Percentiles rank a stretch among this genome's conserved stretches.
Evolutionary conservation across 2,797 vertebrate species (phyloP).

Genomic region (Chelon auratus): DNA sequence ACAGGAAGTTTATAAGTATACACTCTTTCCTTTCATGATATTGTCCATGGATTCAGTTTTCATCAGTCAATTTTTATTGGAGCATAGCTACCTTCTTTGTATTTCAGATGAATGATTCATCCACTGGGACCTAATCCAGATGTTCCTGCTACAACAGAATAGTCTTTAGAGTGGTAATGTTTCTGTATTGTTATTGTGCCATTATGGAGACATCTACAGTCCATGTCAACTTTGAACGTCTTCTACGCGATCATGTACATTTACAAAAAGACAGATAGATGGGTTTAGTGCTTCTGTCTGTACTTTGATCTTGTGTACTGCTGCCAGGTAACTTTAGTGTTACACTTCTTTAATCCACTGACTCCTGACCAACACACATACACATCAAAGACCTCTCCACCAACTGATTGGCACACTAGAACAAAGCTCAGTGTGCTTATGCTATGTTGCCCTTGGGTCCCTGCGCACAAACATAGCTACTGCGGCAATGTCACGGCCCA

Average conservation of each 20-base stretch:
- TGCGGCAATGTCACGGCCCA: not conserved
- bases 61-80: too few species aligned
- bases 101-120: not conserved
- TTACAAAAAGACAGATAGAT: conserved; percentile 1
- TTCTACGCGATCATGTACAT: conserved; percentile 28
- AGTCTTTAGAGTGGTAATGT: not conserved
- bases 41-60: too few species aligned
- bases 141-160: not conserved
- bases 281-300: conserved; percentile 14
- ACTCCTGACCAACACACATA: conserved; percentile 22
- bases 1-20: too few species aligned
- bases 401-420: conserved; percentile 46
- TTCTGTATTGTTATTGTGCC: not conserved
- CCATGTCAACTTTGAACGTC: conserved; percentile 7
- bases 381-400: conserved; percentile 40
- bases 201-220: not conserved
- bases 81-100: not conserved
- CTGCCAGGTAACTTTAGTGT: conserved; percentile 21
- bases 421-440: conserved; percentile 31
- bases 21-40: too few species aligned
- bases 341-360: not conserved
- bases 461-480: not conserved
- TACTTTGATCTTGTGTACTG: conserved; percentile 62
- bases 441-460: conserved; percentile 13
- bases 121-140: not conserved